Conservation (phyloP, 2,113 vertebrate genomes). For the Corythoichthys haematopterus region DNA sequence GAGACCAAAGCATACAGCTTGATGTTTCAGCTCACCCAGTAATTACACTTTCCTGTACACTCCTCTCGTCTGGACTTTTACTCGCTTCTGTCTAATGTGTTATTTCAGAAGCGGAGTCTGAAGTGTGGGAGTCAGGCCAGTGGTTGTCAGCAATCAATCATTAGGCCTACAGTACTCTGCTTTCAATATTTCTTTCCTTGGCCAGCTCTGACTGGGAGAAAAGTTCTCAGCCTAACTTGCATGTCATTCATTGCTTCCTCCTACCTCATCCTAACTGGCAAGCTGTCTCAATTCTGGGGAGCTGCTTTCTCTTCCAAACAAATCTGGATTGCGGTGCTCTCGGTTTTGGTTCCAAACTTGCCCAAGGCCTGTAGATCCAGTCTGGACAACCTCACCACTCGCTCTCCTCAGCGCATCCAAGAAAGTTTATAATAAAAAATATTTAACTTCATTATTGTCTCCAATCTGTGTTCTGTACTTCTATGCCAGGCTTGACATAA, state of each 20-base stretch:
- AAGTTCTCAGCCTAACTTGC: background rate
- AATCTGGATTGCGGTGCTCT: background rate
- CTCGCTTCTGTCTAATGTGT: background rate
- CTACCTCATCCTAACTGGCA: background rate
- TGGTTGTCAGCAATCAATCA: slow-evolving; percentile 6
- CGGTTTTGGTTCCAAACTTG: background rate
- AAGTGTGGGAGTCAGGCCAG: slow-evolving; percentile 1
- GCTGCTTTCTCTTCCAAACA: background rate
- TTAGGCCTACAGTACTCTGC: background rate
- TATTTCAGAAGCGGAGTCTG: slow-evolving; percentile 1
- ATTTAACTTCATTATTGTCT: background rate
- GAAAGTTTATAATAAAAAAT: background rate
- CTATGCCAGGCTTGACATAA: background rate
- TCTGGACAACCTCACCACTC: background rate
- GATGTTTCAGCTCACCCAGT: background rate
- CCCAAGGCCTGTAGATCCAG: background rate
- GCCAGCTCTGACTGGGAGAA: background rate
- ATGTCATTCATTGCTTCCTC: background rate
- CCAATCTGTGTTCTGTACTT: background rate
- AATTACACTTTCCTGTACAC: background rate
- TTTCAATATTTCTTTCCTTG: background rate
- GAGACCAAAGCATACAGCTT: background rate
- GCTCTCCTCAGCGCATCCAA: background rate
- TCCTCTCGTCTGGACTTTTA: background rate
- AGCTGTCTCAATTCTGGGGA: background rate